Base-by-base conservation (phyloP, 2,113 vertebrate species). In the Stigmatopora argus region DNA sequence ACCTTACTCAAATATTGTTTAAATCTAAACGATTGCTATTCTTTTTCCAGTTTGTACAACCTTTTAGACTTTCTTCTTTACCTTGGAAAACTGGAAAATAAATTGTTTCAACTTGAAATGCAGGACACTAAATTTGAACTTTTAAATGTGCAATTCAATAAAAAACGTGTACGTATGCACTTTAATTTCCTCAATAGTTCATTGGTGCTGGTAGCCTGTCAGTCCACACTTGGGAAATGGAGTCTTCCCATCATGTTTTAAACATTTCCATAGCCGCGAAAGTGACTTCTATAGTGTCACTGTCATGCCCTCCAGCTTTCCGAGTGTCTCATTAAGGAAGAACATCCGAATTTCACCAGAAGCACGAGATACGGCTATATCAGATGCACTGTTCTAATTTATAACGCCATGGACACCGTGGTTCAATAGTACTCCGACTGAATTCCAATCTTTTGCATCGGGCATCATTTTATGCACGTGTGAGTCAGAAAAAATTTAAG, bases 211-310 rank as follows among this genome's bases (percentile, higher is more conserved):
- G 60, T 75, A 18, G 15, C 7, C 57, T 65, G 53, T 67, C 66
- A 58, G 48, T 17, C 44, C 17, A 2, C 66, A 35, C 48, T 49
- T 23, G 23, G 8, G 26, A 11, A 68, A 51, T 62, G 1, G 15
- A 65, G 60, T 38, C 17, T 15, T 57, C n/a, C 61, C 57, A 66
- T 81, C 72, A 74, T 61, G 58, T 69, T 75, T 77, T 51, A 66
- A 56, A 62, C 62, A 56, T 69, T 49, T 75, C 61, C 67, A 77
- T 77, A 19, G 23, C n/a, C 67, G 52, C 10, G 70, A 69, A 23
- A 69, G 52, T 11, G 65, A 65, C 41, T 61, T 45, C 56, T 62
- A 51, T 41, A 62, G 64, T 64, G 56, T 21, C 55, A 67, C 58
- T 15, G 49, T 38, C 51, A 26, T 77, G 71, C 19, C 73, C 63